Percentiles rank a stretch among this genome's conserved stretches.
Conservation (phyloP, 2,888 invertebrate genomes). For the Catocala nupta region DNA sequence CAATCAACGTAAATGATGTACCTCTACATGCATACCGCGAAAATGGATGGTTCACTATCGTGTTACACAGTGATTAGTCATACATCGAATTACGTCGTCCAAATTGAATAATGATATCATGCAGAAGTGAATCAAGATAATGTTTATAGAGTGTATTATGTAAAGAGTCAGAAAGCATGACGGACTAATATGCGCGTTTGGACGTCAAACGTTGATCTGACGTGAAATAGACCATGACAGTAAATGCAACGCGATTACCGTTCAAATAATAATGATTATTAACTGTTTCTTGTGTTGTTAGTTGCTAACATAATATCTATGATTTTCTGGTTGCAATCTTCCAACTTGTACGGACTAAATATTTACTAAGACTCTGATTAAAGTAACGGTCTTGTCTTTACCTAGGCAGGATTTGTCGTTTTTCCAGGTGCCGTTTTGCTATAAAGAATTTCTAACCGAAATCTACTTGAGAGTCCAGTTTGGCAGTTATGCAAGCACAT, state of each 20-base stretch:
- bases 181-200: slow-evolving; percentile 23
- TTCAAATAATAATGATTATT: background rate
- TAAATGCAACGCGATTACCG: slow-evolving; percentile 1
- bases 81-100: slow-evolving; percentile 12
- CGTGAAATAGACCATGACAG: slow-evolving; percentile 19
- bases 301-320: too few relatives aligned
- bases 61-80: slow-evolving; percentile 5
- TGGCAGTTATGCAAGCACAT: too few relatives aligned
- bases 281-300: too few relatives aligned
- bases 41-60: slow-evolving; percentile 4
- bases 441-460: too few relatives aligned
- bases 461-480: too few relatives aligned
- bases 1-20: too few relatives aligned
- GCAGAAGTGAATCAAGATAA: slow-evolving; percentile 23
- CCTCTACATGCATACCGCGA: background rate
- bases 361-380: too few relatives aligned
- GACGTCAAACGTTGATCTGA: slow-evolving; percentile 27
- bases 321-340: too few relatives aligned
- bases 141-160: slow-evolving; percentile 25
- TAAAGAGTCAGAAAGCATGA: slow-evolving; percentile 52
- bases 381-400: too few relatives aligned
- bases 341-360: too few relatives aligned
- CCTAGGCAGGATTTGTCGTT: too few relatives aligned
- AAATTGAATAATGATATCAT: slow-evolving; percentile 34
- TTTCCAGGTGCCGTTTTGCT: too few relatives aligned